Evolutionary conservation across 2,113 vertebrate species (phyloP).

Genomic region (Silurus asotus): DNA sequence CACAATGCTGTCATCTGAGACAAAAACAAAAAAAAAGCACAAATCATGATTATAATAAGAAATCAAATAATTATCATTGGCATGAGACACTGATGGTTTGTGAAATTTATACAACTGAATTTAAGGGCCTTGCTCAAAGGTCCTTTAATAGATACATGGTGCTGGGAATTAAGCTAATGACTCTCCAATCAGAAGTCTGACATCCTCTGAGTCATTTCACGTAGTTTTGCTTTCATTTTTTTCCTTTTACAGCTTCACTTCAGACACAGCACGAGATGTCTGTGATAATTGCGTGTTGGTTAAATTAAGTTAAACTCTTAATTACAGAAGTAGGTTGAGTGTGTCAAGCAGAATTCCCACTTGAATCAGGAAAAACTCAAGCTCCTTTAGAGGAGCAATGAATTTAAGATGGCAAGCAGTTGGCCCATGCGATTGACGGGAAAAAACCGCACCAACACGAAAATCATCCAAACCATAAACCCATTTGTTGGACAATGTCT

Average conservation of each 20-base stretch:
- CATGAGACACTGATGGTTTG: neutral
- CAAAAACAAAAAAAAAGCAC: neutral
- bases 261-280: neutral
- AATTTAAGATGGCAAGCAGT: neutral
- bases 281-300: conserved; percentile 1
- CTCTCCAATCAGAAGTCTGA: too few relatives aligned
- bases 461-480: neutral
- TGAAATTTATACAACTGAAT: too few relatives aligned
- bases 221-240: too few relatives aligned
- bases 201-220: too few relatives aligned
- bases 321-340: conserved; percentile 19
- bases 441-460: neutral
- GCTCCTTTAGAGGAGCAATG: neutral
- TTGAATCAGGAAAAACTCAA: neutral
- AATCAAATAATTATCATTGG: neutral
- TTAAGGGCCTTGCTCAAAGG: too few relatives aligned
- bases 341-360: neutral
- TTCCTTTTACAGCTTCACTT: too few relatives aligned
- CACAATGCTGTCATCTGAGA: neutral
- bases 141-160: too few relatives aligned
- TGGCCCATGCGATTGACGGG: neutral
- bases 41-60: neutral
- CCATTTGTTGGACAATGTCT: neutral
- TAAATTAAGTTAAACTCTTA: conserved; percentile 15
- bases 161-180: too few relatives aligned